Conservation (phyloP, 2,888 invertebrate species). For the Argyresthia albistria region DNA sequence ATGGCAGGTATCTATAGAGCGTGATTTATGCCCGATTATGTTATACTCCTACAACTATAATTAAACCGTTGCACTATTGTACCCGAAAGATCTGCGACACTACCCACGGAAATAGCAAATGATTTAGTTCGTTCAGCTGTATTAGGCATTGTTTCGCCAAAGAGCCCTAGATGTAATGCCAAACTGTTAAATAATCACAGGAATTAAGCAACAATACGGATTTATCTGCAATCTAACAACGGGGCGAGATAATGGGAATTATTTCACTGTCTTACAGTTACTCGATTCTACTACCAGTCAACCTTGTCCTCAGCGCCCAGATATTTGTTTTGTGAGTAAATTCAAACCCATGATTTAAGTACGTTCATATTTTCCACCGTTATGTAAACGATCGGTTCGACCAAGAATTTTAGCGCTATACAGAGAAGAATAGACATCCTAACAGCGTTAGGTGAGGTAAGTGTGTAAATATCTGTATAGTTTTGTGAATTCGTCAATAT, state of each 20-base stretch:
- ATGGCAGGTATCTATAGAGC: constrained; percentile 62
- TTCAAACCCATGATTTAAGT: constrained; percentile 2
- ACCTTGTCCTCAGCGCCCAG: neutral
- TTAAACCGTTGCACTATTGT: constrained; percentile 62
- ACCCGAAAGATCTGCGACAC: constrained; percentile 54
- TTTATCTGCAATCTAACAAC: constrained; percentile 11
- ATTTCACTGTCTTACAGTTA: neutral
- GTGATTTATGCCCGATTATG: constrained; percentile 67
- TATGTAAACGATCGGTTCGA: neutral
- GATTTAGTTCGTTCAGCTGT: constrained; percentile 42
- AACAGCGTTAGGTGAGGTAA: neutral
- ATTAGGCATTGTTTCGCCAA: constrained; percentile 28
- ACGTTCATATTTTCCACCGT: constrained; percentile 3
- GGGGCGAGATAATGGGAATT: constrained; percentile 5
- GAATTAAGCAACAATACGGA: constrained; percentile 16
- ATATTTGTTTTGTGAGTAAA: constrained; percentile 1
- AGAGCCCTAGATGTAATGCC: constrained; percentile 20
- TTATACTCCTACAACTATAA: constrained; percentile 54
- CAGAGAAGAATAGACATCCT: neutral
- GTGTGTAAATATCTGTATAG: neutral
- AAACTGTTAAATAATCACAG: constrained; percentile 16
- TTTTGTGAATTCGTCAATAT: neutral
- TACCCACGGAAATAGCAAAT: constrained; percentile 40
- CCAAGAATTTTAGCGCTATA: neutral
- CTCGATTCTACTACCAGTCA: neutral